phyloP scores from a whole-genome alignment of 1,140 invertebrate genomes.

The Chironomus striatipennis region DNA sequence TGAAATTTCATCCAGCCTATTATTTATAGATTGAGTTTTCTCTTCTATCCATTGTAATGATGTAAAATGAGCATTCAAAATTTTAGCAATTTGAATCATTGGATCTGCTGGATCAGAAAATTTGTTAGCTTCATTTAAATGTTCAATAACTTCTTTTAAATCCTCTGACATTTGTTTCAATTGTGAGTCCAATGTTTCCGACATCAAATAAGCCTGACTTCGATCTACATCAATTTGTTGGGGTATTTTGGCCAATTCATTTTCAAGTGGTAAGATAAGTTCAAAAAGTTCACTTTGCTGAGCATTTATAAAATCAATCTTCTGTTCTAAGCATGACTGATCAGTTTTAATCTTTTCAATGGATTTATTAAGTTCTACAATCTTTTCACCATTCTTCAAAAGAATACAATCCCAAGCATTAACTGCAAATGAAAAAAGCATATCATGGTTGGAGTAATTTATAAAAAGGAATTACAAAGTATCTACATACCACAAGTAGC shows the following conservation, averaged over 20 bases:
- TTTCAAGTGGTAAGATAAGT: conserved; percentile 74
- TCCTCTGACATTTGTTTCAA: conserved; percentile 90
- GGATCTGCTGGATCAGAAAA: conserved; percentile 78
- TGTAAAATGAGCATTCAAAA: conserved; percentile 94
- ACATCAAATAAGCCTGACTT: conserved; percentile 76
- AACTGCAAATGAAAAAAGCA: conserved; percentile 43
- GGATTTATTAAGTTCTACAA: conserved; percentile 73
- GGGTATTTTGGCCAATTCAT: conserved; percentile 59
- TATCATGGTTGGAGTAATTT: too few species aligned
- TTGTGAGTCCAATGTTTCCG: conserved; percentile 86
- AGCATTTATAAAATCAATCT: conserved; percentile 86
- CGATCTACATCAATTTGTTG: conserved; percentile 71
- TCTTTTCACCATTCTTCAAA: conserved; percentile 87
- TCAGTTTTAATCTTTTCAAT: conserved; percentile 80
- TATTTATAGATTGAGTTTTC: conserved; percentile 61
- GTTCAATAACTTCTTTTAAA: conserved; percentile 89
- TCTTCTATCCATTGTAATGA: conserved; percentile 89
- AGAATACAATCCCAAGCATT: conserved; percentile 90
- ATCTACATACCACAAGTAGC: conserved; percentile 55
- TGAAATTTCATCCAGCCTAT: conserved; percentile 72
- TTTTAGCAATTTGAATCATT: conserved; percentile 83
- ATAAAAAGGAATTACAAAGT: too few species aligned
- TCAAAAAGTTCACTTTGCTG: conserved; percentile 91
- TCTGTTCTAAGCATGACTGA: conserved; percentile 82
- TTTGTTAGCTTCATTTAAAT: conserved; percentile 81